A percentile compares a stretch with the other conserved stretches of the same genome.
Conservation (phyloP, 2,113 vertebrate genomes). For the Gadus chalcogrammus region DNA sequence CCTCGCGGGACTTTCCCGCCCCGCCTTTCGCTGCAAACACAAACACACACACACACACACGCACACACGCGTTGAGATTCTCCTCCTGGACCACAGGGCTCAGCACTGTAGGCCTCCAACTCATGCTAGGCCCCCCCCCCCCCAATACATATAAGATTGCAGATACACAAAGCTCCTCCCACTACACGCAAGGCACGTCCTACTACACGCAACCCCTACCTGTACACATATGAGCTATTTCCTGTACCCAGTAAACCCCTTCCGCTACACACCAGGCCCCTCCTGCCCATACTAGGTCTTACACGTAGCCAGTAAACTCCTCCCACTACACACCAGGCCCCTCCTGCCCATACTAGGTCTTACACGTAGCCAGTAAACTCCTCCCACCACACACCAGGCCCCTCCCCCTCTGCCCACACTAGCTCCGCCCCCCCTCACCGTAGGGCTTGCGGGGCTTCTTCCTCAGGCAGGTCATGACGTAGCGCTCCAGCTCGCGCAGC, state of each 20-base stretch:
- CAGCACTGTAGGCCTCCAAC: too few relatives aligned
- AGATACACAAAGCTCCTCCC: too few relatives aligned
- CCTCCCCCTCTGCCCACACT: slow-evolving; percentile 13
- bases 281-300: not conserved
- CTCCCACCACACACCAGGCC: not conserved
- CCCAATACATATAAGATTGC: too few relatives aligned
- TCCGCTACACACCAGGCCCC: not conserved
- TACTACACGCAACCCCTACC: too few relatives aligned
- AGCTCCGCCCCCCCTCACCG: slow-evolving; percentile 67
- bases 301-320: too few relatives aligned
- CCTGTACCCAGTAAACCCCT: too few relatives aligned
- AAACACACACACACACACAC: not conserved
- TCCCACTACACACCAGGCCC: not conserved
- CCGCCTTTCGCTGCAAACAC: slow-evolving; percentile 59
- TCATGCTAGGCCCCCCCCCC: too few relatives aligned
- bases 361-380: not conserved
- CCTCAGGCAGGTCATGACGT: slow-evolving; percentile 88
- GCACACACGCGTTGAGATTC: too few relatives aligned
- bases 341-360: slow-evolving; percentile 25
- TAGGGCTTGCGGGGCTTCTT: slow-evolving; percentile 92
- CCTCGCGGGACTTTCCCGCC: slow-evolving; percentile 87
- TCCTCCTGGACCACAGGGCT: too few relatives aligned
- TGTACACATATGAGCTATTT: too few relatives aligned
- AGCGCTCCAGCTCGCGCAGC: slow-evolving; percentile 85
- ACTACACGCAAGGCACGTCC: too few relatives aligned